Percentiles rank a stretch among this genome's conserved stretches.
phyloP scores from a whole-genome alignment of 2,113 vertebrate genomes.

The Caranx ignobilis region DNA sequence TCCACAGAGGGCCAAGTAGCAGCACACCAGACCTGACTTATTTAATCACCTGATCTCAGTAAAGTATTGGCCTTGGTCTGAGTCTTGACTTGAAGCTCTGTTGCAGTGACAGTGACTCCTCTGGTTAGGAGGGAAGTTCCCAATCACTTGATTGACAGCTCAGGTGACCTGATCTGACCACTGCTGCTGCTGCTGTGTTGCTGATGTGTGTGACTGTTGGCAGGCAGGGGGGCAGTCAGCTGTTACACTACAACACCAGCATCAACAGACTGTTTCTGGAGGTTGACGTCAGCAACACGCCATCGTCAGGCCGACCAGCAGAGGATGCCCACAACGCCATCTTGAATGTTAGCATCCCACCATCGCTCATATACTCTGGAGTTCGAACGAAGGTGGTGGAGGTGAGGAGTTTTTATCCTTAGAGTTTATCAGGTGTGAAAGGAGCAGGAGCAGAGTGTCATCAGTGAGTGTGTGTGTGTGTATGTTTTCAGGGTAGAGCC shows the following conservation, averaged over 20 bases:
- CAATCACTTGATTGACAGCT: not conserved
- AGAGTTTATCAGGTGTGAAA: not conserved
- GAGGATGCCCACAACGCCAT: constrained; percentile 91
- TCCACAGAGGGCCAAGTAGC: too few relatives aligned
- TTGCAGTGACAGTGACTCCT: too few relatives aligned
- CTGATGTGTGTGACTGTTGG: not conserved
- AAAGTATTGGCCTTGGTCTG: too few relatives aligned
- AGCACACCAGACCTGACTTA: too few relatives aligned
- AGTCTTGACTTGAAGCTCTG: not conserved
- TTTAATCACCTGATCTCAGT: too few relatives aligned
- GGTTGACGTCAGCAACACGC: constrained; percentile 86
- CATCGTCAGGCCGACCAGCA: constrained; percentile 68
- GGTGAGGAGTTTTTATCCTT: not conserved
- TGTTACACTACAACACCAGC: constrained; percentile 83
- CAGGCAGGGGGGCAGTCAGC: constrained; percentile 70
- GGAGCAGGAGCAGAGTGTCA: not conserved
- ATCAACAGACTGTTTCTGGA: constrained; percentile 85
- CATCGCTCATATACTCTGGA: constrained; percentile 84
- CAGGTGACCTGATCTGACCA: not conserved
- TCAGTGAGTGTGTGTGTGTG: constrained; percentile 10
- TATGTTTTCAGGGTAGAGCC: constrained; percentile 52
- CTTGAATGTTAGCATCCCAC: constrained; percentile 86
- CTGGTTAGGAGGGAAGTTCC: too few relatives aligned
- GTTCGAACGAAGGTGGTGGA: constrained; percentile 77
- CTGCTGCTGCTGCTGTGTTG: not conserved